Conservation (phyloP, 2,797 vertebrate species). For the Calcarius lapponicus region DNA sequence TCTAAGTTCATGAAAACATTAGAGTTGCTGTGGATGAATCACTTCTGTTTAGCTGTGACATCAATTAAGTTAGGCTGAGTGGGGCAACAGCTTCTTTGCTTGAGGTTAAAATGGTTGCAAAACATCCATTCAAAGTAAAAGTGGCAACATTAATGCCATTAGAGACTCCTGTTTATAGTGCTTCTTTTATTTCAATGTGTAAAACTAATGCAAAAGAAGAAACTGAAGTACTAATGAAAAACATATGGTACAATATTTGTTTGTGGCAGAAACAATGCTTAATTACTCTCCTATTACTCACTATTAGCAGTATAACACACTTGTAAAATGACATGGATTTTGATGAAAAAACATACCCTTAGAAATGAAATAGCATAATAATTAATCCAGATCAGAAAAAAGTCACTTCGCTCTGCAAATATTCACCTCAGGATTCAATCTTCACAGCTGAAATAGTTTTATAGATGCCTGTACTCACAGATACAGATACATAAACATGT, state of each 20-base stretch:
- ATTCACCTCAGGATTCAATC: not conserved
- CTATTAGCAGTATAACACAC: not conserved
- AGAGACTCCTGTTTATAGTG: not conserved
- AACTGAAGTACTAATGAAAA: not conserved
- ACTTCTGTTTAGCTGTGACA: not conserved
- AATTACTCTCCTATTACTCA: not conserved
- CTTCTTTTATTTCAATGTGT: not conserved
- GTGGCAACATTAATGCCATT: not conserved
- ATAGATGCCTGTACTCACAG: not conserved
- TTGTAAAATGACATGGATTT: not conserved
- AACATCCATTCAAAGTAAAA: not conserved
- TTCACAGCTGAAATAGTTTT: not conserved
- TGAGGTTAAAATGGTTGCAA: conserved; percentile 2
- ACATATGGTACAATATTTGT: not conserved
- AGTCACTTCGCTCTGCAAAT: not conserved
- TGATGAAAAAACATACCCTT: not conserved
- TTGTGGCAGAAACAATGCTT: not conserved
- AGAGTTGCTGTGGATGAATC: not conserved
- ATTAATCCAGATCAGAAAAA: not conserved
- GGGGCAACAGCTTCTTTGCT: not conserved
- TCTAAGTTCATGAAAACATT: conserved; percentile 25
- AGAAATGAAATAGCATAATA: not conserved
- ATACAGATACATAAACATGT: not conserved
- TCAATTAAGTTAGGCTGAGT: conserved; percentile 10
- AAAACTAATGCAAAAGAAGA: not conserved